A percentile compares a stretch with the other conserved stretches of the same genome.
Conservation (phyloP, 2,113 vertebrate species). For the Hemichromis elongatus region DNA sequence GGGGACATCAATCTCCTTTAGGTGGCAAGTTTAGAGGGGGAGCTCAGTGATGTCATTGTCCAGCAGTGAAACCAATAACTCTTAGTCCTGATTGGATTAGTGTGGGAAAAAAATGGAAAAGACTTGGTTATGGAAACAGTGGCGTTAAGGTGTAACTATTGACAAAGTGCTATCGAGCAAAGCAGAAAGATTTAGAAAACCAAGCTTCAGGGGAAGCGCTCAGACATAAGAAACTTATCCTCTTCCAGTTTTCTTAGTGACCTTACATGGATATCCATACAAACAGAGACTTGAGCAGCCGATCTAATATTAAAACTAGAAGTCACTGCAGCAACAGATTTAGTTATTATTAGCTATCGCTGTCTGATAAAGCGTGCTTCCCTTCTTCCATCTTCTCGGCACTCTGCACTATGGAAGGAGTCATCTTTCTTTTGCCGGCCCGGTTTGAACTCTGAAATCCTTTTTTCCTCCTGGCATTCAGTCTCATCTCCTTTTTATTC, state of each 20-base stretch:
- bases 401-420: background rate
- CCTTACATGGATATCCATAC: background rate
- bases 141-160: background rate
- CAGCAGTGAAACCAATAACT: background rate
- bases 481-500: background rate
- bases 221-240: background rate
- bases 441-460: background rate
- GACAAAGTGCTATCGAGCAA: background rate
- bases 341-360: background rate
- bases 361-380: background rate
- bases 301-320: background rate
- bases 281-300: background rate
- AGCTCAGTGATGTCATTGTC: slow-evolving; percentile 15
- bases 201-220: background rate
- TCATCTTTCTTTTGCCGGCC: background rate
- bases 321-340: background rate
- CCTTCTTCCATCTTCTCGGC: background rate
- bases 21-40: slow-evolving; percentile 42
- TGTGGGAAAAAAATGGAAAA: background rate
- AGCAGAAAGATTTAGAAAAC: background rate
- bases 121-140: background rate
- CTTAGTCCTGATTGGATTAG: slow-evolving; percentile 22
- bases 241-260: background rate
- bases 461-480: background rate
- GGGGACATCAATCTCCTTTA: slow-evolving; percentile 31